A percentile compares a stretch with the other conserved stretches of the same genome.
Conservation (phyloP, 1,140 invertebrate genomes). For the Drosophila sp. region DNA sequence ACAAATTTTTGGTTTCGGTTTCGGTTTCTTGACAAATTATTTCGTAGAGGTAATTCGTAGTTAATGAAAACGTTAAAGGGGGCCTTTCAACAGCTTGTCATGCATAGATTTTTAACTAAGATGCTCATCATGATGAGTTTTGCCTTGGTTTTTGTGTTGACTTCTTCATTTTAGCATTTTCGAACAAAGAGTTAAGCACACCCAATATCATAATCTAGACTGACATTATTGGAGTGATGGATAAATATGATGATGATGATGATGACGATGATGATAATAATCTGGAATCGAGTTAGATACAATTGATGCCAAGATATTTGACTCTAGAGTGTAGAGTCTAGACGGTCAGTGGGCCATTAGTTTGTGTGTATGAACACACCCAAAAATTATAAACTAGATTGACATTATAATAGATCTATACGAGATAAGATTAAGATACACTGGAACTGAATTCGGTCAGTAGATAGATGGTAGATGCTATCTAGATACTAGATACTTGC, state of each 20-base stretch:
- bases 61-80: conserved; percentile 72
- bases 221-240: conserved; percentile 41
- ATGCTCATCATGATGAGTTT: conserved; percentile 19
- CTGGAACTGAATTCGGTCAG: conserved; percentile 2
- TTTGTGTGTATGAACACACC: too few relatives aligned
- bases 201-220: conserved; percentile 15
- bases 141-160: conserved; percentile 49
- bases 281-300: too few relatives aligned
- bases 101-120: conserved; percentile 11
- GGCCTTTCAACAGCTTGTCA: conserved; percentile 71
- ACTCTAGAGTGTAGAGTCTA: too few relatives aligned
- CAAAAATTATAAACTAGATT: too few relatives aligned
- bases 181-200: conserved; percentile 42
- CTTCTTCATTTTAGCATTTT: conserved; percentile 37
- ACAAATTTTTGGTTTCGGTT: not conserved
- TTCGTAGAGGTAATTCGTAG: conserved; percentile 34
- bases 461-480: not conserved
- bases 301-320: too few relatives aligned
- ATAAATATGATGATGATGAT: conserved; percentile 1
- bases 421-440: not conserved
- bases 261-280: too few relatives aligned
- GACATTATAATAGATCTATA: too few relatives aligned
- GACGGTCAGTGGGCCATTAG: too few relatives aligned
- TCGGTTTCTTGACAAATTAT: conserved; percentile 44
- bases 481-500: not conserved